phyloP scores from a whole-genome alignment of 2,797 vertebrate genomes.

The Synanceia verrucosa region DNA sequence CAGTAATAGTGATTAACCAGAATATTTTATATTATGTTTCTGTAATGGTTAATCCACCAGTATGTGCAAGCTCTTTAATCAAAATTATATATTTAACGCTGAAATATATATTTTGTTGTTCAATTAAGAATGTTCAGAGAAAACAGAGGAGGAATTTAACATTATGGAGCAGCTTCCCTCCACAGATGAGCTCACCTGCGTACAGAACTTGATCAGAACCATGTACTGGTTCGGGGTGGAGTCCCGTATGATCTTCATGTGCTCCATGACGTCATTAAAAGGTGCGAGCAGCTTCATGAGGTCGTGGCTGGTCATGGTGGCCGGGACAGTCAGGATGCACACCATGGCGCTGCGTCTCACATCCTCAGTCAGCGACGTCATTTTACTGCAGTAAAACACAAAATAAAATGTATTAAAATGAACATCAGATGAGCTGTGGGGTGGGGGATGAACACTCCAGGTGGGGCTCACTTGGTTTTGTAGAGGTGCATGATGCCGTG shows the following conservation, averaged over 20 bases:
- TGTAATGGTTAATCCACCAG: too few relatives aligned
- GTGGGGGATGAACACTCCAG: accelerated
- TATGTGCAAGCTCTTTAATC: too few relatives aligned
- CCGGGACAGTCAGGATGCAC: constrained; percentile 95
- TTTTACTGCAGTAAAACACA: constrained; percentile 84
- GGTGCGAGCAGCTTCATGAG: constrained; percentile 98
- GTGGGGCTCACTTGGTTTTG: constrained; percentile 92
- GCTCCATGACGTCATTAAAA: constrained; percentile 96
- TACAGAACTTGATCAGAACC: constrained; percentile 94
- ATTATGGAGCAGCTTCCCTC: background rate
- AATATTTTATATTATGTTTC: too few relatives aligned
- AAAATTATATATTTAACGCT: too few relatives aligned
- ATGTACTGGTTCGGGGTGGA: constrained; percentile 98
- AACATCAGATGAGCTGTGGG: background rate
- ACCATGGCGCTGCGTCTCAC: constrained; percentile 95
- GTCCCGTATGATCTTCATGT: constrained; percentile 99
- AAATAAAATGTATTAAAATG: too few relatives aligned
- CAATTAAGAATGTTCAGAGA: too few relatives aligned
- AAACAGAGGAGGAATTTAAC: background rate
- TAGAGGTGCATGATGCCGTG: constrained; percentile 99
- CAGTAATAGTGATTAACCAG: background rate
- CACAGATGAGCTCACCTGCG: constrained; percentile 87
- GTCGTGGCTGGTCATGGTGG: constrained; percentile 98
- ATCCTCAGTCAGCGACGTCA: constrained; percentile 95
- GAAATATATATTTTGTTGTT: too few relatives aligned